These are phyloP conservation scores for Chaunax sp. DNA, from an alignment of 2,797 vertebrate genomes.

Conservation along the genomic window DNA sequence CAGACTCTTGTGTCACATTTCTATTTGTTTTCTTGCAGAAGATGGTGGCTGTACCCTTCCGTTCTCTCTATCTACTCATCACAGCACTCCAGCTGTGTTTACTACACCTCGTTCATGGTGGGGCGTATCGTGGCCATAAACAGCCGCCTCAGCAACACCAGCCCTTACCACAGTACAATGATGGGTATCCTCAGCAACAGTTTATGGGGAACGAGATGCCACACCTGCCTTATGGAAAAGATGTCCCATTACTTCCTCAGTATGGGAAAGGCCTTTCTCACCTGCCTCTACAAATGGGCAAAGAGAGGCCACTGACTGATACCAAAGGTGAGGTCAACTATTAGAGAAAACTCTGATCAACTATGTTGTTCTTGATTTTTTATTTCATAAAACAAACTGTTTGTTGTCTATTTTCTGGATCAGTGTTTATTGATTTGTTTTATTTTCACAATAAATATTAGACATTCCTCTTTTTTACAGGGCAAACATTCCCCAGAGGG, in stretches of 20 bases:
- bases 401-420: not conserved
- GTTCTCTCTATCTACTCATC: slow-evolving; percentile 76
- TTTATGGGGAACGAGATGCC: slow-evolving; percentile 91
- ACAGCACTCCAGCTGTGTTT: slow-evolving; percentile 81
- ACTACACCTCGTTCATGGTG: slow-evolving; percentile 80
- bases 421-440: not conserved
- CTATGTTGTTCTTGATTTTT: not conserved
- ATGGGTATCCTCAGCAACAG: slow-evolving; percentile 86
- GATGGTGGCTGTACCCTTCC: slow-evolving; percentile 80
- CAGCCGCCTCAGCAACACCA: slow-evolving; percentile 90
- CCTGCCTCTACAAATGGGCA: slow-evolving; percentile 87
- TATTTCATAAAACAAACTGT: not conserved
- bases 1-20: too few relatives aligned
- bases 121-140: slow-evolving; percentile 93
- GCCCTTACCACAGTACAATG: slow-evolving; percentile 90
- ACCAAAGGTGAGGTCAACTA: slow-evolving; percentile 87
- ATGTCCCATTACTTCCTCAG: slow-evolving; percentile 85
- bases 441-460: not conserved
- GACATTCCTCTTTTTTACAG: slow-evolving; percentile 57
- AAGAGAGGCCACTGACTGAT: slow-evolving; percentile 85
- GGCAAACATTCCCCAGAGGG: slow-evolving; percentile 86
- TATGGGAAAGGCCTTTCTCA: slow-evolving; percentile 91
- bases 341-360: not conserved
- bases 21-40: slow-evolving; percentile 59
- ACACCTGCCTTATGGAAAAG: slow-evolving; percentile 87